A percentile compares a stretch with the other conserved stretches of the same genome.
phyloP scores from a whole-genome alignment of 2,113 vertebrate genomes.

The Probosciger aterrimus region DNA sequence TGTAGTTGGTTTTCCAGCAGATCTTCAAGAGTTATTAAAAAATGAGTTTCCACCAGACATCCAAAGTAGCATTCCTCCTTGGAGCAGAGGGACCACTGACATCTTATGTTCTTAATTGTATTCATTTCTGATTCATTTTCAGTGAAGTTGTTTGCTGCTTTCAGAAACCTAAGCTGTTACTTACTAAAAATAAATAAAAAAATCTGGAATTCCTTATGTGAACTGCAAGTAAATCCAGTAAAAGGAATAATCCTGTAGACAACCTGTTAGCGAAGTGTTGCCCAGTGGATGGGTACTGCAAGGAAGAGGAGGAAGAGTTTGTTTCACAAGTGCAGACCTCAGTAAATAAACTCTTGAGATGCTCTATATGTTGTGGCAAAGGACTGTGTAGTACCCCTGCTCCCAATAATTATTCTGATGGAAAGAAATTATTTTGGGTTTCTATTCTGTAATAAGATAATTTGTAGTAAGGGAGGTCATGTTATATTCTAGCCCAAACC shows the following conservation, averaged over 20 bases:
- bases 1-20: neutral
- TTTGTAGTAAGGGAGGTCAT: neutral
- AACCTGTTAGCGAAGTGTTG: neutral
- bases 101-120: neutral
- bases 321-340: neutral
- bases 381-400: neutral
- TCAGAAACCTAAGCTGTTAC: neutral
- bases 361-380: neutral
- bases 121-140: neutral
- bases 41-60: neutral
- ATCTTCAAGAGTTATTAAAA: neutral
- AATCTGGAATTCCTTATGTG: neutral
- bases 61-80: neutral
- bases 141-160: neutral
- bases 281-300: fast-evolving
- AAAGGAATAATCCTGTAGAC: neutral
- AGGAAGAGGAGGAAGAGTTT: neutral
- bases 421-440: neutral
- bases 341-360: neutral
- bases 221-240: neutral
- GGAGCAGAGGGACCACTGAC: neutral
- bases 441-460: neutral
- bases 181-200: neutral
- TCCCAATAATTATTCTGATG: neutral
- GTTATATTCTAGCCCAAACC: neutral